Percentiles rank a stretch among this genome's conserved stretches.
These are phyloP conservation scores for Talpa occidentalis DNA, from an alignment of 2,113 vertebrate species.

Conservation along the genomic window DNA sequence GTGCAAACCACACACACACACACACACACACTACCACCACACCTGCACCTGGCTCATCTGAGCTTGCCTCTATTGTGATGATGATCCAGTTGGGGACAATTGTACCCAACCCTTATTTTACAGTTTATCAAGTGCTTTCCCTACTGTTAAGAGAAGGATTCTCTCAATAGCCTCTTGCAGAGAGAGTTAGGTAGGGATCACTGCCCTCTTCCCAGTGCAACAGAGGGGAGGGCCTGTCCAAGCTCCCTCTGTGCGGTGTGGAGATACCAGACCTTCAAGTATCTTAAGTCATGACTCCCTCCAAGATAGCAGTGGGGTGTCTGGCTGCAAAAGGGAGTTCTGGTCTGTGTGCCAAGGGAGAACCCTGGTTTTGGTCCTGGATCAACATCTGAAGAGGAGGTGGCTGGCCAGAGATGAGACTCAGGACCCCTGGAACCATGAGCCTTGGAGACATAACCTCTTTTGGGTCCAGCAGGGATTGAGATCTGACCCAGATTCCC, in stretches of 20 bases:
- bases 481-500: neutral
- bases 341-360: neutral
- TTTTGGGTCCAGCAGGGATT: neutral
- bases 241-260: rapidly evolving
- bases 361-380: neutral
- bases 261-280: neutral
- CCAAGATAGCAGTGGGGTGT: rapidly evolving
- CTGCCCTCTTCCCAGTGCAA: neutral
- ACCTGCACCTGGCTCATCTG: neutral
- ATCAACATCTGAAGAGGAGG: neutral
- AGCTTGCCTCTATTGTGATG: neutral
- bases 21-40: rapidly evolving
- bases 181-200: neutral
- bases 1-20: rapidly evolving
- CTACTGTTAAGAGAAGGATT: neutral
- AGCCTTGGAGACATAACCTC: neutral
- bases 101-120: neutral
- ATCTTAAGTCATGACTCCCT: neutral
- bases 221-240: neutral
- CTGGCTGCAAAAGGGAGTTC: neutral
- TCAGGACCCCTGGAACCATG: neutral
- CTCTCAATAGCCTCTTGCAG: neutral
- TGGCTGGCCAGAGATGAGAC: neutral
- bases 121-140: neutral
- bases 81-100: neutral